phyloP scores from a whole-genome alignment of 2,797 vertebrate genomes.

The Tympanoctomys barrerae region DNA sequence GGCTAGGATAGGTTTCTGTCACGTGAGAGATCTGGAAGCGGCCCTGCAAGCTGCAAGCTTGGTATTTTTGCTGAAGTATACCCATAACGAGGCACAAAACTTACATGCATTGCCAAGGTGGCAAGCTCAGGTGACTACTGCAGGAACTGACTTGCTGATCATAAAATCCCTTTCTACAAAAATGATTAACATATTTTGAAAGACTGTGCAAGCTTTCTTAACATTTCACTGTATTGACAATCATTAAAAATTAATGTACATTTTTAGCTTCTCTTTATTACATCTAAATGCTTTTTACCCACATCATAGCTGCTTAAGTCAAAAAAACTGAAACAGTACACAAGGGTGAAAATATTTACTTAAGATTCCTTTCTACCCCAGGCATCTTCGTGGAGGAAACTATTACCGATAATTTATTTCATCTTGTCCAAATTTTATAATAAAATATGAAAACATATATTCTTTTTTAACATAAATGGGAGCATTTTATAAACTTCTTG shows the following conservation, averaged over 20 bases:
- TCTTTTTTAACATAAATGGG: neutral
- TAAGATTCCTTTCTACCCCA: neutral
- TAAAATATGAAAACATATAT: neutral
- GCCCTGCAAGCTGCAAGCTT: neutral
- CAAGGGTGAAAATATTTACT: neutral
- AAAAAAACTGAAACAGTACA: neutral
- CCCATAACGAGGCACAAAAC: neutral
- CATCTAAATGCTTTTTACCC: neutral
- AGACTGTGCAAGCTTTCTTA: slow-evolving; percentile 20
- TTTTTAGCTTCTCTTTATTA: slow-evolving; percentile 34
- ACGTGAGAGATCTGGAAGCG: neutral
- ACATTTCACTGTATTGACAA: slow-evolving; percentile 38
- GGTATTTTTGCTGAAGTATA: slow-evolving; percentile 6
- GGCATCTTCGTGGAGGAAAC: neutral
- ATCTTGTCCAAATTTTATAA: neutral
- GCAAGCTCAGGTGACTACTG: neutral
- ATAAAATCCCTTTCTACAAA: slow-evolving; percentile 27
- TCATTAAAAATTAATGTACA: slow-evolving; percentile 30
- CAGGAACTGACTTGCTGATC: neutral
- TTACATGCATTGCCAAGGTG: neutral
- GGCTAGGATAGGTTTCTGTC: neutral
- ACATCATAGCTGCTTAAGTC: neutral
- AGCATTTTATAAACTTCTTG: neutral
- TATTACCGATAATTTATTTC: slow-evolving; percentile 19
- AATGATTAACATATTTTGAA: neutral